phyloP scores from a whole-genome alignment of 1,140 invertebrate genomes.

The Diuraphis noxia region DNA sequence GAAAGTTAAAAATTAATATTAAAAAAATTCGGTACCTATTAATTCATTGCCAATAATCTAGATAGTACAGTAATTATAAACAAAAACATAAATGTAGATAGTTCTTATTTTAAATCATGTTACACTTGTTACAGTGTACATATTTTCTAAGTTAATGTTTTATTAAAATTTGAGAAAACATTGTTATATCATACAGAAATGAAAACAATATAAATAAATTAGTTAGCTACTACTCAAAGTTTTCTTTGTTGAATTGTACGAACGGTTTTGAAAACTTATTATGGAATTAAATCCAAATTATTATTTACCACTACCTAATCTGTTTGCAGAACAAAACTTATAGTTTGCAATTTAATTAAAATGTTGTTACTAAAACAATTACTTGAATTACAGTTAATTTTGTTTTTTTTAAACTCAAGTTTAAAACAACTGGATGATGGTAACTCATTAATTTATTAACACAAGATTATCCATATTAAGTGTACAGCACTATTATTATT shows the following conservation, averaged over 20 bases:
- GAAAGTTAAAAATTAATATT: no score
- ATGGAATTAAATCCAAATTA: neutral
- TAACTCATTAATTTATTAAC: neutral
- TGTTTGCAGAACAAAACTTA: neutral
- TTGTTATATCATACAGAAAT: neutral
- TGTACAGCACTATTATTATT: neutral
- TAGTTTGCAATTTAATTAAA: slow-evolving; percentile 13
- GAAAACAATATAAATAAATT: slow-evolving; percentile 31
- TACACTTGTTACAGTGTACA: neutral
- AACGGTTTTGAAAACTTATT: slow-evolving; percentile 5
- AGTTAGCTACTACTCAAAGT: slow-evolving; percentile 11
- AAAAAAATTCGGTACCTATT: no score
- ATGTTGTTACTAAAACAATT: slow-evolving; percentile 21
- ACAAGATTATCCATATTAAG: neutral
- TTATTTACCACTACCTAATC: slow-evolving; percentile 24
- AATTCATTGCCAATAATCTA: neutral
- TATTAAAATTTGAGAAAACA: neutral
- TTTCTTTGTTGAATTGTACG: slow-evolving; percentile 10
- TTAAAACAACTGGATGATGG: neutral
- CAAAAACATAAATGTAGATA: neutral
- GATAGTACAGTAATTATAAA: neutral
- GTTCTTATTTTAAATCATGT: neutral
- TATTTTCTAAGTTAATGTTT: neutral
- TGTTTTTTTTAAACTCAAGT: neutral
- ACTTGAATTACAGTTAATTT: slow-evolving; percentile 1